phyloP scores from a whole-genome alignment of 2,797 vertebrate species.

The Nannoperca obscura region DNA sequence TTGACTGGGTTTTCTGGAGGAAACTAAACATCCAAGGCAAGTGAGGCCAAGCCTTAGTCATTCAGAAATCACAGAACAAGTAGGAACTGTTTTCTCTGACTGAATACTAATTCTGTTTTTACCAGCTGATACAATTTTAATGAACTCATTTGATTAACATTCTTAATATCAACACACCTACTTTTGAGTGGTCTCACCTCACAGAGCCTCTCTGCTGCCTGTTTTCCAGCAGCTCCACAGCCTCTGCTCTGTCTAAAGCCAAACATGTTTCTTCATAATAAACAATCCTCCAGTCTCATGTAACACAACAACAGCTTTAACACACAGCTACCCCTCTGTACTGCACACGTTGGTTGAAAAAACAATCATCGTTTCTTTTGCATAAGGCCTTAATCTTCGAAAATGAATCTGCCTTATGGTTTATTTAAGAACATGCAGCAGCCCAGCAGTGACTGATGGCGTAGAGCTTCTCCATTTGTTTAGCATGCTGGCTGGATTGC shows the following conservation, averaged over 20 bases:
- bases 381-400: conserved; percentile 26
- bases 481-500: neutral
- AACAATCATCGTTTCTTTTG: conserved; percentile 33
- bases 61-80: neutral
- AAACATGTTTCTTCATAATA: conserved; percentile 24
- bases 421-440: conserved; percentile 12
- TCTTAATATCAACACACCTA: neutral
- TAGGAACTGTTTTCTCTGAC: neutral
- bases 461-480: neutral
- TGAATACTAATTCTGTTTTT: neutral
- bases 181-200: neutral
- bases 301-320: conserved; percentile 48
- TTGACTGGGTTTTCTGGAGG: neutral
- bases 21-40: neutral
- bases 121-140: neutral
- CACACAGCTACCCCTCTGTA: neutral
- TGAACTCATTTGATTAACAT: neutral
- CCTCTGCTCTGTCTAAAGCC: neutral
- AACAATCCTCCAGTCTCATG: conserved; percentile 43
- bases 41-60: neutral
- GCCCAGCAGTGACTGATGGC: conserved; percentile 21
- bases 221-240: neutral
- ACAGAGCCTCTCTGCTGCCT: neutral
- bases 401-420: conserved; percentile 29
- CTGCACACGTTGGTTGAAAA: conserved; percentile 3